These are phyloP conservation scores for Pangasius mekongensis DNA, from an alignment of 2,797 vertebrate genomes.

Conservation along the genomic window DNA sequence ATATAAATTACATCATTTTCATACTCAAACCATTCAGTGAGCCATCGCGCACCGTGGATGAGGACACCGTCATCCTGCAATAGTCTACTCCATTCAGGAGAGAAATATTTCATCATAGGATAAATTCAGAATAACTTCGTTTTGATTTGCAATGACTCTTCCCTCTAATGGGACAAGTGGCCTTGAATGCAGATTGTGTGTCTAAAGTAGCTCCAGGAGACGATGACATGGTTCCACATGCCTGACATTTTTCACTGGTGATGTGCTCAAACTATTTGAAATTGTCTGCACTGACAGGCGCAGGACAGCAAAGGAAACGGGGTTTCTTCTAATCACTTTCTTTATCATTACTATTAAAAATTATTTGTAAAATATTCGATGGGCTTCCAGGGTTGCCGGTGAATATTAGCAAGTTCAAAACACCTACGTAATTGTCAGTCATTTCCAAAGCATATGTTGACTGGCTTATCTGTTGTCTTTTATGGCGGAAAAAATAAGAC, in stretches of 20 bases:
- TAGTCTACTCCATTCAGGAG: not conserved
- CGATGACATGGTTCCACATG: not conserved
- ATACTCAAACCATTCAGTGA: not conserved
- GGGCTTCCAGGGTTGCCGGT: not conserved
- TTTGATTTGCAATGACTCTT: not conserved
- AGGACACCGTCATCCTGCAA: not conserved
- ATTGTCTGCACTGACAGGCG: not conserved
- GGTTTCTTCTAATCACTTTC: not conserved
- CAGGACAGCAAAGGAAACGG: not conserved
- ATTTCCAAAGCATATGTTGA: not conserved
- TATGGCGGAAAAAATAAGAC: not conserved
- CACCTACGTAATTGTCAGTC: not conserved
- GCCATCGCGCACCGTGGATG: not conserved
- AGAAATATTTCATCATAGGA: not conserved
- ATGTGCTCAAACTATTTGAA: not conserved
- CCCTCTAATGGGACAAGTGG: not conserved
- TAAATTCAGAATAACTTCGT: not conserved
- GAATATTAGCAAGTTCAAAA: not conserved
- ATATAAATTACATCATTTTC: not conserved
- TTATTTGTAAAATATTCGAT: not conserved
- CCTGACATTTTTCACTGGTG: not conserved
- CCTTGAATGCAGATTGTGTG: not conserved
- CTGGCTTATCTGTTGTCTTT: not conserved
- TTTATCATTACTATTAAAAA: not conserved
- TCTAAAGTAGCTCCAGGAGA: not conserved